Evolutionary conservation across 2,113 vertebrate genomes (phyloP), one percentile per base, ranked within the genome.

Genomic region (Lepisosteus oculatus): DNA sequence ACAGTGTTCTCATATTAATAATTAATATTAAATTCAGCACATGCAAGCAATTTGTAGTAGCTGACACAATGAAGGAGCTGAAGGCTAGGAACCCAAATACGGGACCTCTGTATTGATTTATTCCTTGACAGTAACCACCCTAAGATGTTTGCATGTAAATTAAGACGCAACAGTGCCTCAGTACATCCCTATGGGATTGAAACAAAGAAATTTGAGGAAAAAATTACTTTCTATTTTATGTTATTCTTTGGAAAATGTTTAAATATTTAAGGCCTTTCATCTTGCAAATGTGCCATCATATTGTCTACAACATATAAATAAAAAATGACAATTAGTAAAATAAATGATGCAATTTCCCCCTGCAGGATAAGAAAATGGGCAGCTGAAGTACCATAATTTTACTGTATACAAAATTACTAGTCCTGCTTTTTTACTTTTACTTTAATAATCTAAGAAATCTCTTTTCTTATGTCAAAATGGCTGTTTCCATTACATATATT

Each of bases 1-100:
- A 84, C 82, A 78, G 74, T 61, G 78, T 77, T 72, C 68, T 79
- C 79, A 80, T 83, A 89, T 94, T 91, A 92, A 94, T 93, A 90
- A 93, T 94, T 85, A 88, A 94, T 90, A 76, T 74, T 73, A 80
- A 87, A 83, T 73, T 80, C 83, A 79, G 83, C 29, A 77, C 57
- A 8, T 74, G 71, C 70, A 76, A 69, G 82, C 65, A 81, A 81
- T 90, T 88, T 78, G 85, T 77, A 85, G 82, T 74, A 87, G 83
- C 78, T 85, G 87, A 86, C 81, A 85, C 74, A 77, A 76, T 9
- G 45, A 73, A 77, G 78, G 76, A 65, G 63, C 66, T 4, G 61
- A 66, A 41, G 56, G 9, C 70, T 63, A 57, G 54, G 43, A 72
- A 55, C 45, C 61, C 12, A 57, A 70, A 56, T 54, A 72, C 3